Base-by-base conservation (phyloP, 1,140 invertebrate genomes). In the Magallana gigas region DNA sequence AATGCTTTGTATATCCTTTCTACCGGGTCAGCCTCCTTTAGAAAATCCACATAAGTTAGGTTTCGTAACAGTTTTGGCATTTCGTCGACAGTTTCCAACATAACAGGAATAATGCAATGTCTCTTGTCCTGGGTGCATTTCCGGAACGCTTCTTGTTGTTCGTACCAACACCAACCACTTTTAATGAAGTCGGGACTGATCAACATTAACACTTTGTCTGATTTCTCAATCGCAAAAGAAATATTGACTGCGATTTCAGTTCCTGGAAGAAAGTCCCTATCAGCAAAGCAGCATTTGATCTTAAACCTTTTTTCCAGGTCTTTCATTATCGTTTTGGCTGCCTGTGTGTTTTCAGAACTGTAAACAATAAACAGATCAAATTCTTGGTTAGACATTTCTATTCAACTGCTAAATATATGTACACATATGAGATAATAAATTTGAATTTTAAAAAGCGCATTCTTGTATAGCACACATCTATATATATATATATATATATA, bases 111-210 rank as follows among this genome's bases (percentile, higher is more conserved):
- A 56, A 82, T 56, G n/a, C 48, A 82, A n/a, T 82, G 36, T 18
- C 57, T 12, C n/a, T 57, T 56, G 9, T 82, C 36, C 36, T 57
- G 36, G 57, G 56, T 18, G 14, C 16, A 48, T 23, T 56, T 82
- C 56, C 57, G 6, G 29, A 56, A 82, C 11, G 80, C 80, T 56
- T 57, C 80, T 82, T 82, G 36, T 57, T 16, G 9, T 82, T 82
- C 80, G 5, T 16, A 56, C 80, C 80, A 82, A 82, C 80, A 82
- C 36, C 57, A 82, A 57, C 80, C 80, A 82, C 80, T 82, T 23
- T 56, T 8, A 5, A 82, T 16, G 56, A 16, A 82, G 9, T 16
- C 6, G 16, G 8, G 80, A 56, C 80, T 82, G 29, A 82, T 56
- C 36, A 82, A 56, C 36, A 82, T 57, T n/a, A 82, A 11, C 8